These are phyloP conservation scores for Papilio polytes DNA, from an alignment of 1,140 invertebrate species.

Conservation along the genomic window DNA sequence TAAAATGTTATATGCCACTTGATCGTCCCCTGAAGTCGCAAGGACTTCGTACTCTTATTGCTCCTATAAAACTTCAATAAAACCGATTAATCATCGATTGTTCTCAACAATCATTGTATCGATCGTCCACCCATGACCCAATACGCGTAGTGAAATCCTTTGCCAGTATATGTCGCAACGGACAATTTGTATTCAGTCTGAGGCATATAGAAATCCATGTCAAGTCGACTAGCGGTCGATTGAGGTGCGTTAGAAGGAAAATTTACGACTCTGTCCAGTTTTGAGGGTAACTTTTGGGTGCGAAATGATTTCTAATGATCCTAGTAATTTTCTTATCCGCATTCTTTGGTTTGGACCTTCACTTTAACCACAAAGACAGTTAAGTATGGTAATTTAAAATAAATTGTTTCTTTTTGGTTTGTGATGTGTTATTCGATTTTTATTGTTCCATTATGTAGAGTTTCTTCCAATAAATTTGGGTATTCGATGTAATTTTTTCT, in stretches of 20 bases:
- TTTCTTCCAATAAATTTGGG: no score
- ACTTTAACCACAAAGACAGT: not conserved
- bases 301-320: conserved; percentile 35
- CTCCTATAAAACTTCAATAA: not conserved
- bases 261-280: conserved; percentile 62
- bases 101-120: conserved; percentile 47
- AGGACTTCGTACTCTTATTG: not conserved
- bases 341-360: conserved; percentile 9
- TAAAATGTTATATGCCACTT: not conserved
- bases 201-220: conserved; percentile 80
- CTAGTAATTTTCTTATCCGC: conserved; percentile 32
- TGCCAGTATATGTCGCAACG: conserved; percentile 70
- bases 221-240: conserved; percentile 74
- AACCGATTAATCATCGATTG: conserved; percentile 57
- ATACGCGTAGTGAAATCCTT: conserved; percentile 81
- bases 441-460: no score
- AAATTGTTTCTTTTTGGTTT: not conserved
- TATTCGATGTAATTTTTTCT: no score
- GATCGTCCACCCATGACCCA: conserved; percentile 76
- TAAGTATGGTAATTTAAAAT: not conserved
- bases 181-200: conserved; percentile 75
- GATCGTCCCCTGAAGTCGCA: not conserved
- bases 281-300: conserved; percentile 47
- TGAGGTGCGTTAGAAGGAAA: conserved; percentile 70
- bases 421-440: not conserved